phyloP scores from a whole-genome alignment of 2,888 invertebrate genomes.

The Octodonta nipae region DNA sequence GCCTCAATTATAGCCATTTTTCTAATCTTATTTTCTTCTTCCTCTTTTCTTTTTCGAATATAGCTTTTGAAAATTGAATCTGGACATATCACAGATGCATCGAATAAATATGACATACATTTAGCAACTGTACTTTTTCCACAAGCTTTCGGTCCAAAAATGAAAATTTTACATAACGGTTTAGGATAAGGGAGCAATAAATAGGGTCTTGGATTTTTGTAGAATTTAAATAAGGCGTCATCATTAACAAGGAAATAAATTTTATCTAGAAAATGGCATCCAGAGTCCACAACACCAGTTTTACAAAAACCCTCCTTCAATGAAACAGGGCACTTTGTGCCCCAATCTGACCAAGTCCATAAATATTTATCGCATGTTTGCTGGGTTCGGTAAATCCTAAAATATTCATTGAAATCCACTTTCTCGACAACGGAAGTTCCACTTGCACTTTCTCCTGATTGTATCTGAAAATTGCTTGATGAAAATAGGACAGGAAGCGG shows the following conservation, averaged over 20 bases:
- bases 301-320: constrained; percentile 41
- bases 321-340: constrained; percentile 47
- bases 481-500: constrained; percentile 30
- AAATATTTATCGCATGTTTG: constrained; percentile 29
- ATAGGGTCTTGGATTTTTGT: constrained; percentile 48
- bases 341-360: constrained; percentile 45
- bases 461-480: constrained; percentile 22
- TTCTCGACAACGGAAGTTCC: constrained; percentile 16
- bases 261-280: constrained; percentile 47
- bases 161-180: constrained; percentile 44
- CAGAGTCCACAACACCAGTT: constrained; percentile 41
- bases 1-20: constrained; percentile 22
- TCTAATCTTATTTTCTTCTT: constrained; percentile 33
- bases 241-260: constrained; percentile 45
- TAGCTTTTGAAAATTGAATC: constrained; percentile 21
- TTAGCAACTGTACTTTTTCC: constrained; percentile 47
- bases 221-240: constrained; percentile 41
- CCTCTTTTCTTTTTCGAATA: constrained; percentile 17
- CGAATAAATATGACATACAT: constrained; percentile 42
- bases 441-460: constrained; percentile 8
- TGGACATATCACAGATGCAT: constrained; percentile 37
- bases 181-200: constrained; percentile 44
- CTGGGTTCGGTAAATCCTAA: constrained; percentile 22
- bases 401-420: constrained; percentile 25
- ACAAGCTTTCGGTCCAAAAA: constrained; percentile 46